Evolutionary conservation across 2,888 invertebrate species (phyloP).

Genomic region (Epinotia bilunana): DNA sequence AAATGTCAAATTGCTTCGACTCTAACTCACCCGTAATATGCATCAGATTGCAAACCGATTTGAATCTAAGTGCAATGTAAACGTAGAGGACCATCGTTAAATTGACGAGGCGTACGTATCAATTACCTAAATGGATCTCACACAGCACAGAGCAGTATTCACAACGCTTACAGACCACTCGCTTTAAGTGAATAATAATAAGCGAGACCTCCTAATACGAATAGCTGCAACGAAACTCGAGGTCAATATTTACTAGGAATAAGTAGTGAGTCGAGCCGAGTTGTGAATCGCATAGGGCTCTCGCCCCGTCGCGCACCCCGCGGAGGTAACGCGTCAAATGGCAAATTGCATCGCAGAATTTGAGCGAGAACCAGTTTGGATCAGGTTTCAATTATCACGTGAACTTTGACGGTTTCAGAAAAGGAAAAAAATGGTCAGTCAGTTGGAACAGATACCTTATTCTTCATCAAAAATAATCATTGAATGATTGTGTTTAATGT

Average conservation of each 20-base stretch:
- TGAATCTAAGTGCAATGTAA: conserved; percentile 52
- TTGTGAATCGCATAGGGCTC: conserved; percentile 45
- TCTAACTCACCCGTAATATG: conserved; percentile 46
- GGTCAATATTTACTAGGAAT: not conserved
- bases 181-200: not conserved
- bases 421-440: not conserved
- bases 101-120: conserved; percentile 70
- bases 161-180: not conserved
- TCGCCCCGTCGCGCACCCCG: conserved; percentile 27
- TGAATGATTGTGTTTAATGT: too few relatives aligned
- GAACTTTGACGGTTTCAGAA: not conserved
- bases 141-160: conserved; percentile 46
- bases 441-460: not conserved
- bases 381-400: conserved; percentile 6
- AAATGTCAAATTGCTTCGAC: not conserved
- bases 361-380: conserved; percentile 15
- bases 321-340: conserved; percentile 32
- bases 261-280: not conserved
- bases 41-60: conserved; percentile 49
- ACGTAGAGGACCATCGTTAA: conserved; percentile 54
- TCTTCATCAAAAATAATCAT: not conserved
- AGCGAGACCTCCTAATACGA: not conserved
- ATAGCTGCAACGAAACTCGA: not conserved
- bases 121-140: conserved; percentile 71
- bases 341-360: conserved; percentile 39